Evolutionary conservation across 2,797 vertebrate species (phyloP).

Genomic region (Hapalemur alaotrensis): DNA sequence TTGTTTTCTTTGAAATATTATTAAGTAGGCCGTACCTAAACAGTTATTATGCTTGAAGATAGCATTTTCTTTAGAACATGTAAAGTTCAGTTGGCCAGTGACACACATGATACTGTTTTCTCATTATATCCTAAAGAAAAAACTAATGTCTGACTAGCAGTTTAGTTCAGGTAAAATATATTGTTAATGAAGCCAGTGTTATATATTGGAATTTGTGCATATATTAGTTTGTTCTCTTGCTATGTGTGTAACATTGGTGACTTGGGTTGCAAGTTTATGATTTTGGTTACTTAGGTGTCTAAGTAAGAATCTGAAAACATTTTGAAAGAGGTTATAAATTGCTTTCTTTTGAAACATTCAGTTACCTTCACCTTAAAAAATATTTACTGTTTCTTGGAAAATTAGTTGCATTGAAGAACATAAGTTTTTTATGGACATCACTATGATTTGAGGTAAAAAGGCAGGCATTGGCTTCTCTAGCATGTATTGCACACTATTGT

Average conservation of each 20-base stretch:
- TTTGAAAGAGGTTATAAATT: conserved; percentile 36
- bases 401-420: conserved; percentile 6
- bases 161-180: not conserved
- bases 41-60: conserved; percentile 17
- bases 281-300: conserved; percentile 1
- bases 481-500: not conserved
- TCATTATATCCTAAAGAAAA: not conserved
- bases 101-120: not conserved
- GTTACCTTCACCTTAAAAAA: conserved; percentile 4
- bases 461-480: not conserved
- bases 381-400: conserved; percentile 28
- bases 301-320: not conserved
- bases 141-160: not conserved
- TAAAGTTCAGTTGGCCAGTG: not conserved
- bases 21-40: conserved; percentile 23
- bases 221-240: conserved; percentile 26
- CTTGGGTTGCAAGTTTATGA: conserved; percentile 4
- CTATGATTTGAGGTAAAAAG: not conserved
- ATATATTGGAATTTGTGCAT: not conserved
- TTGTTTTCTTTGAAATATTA: conserved; percentile 69
- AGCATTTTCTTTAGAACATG: not conserved
- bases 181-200: not conserved
- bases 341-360: conserved; percentile 19
- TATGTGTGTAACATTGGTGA: not conserved
- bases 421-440: not conserved